Evolutionary conservation across 2,888 invertebrate species (phyloP).

Genomic region (Candidula unifasciata): DNA sequence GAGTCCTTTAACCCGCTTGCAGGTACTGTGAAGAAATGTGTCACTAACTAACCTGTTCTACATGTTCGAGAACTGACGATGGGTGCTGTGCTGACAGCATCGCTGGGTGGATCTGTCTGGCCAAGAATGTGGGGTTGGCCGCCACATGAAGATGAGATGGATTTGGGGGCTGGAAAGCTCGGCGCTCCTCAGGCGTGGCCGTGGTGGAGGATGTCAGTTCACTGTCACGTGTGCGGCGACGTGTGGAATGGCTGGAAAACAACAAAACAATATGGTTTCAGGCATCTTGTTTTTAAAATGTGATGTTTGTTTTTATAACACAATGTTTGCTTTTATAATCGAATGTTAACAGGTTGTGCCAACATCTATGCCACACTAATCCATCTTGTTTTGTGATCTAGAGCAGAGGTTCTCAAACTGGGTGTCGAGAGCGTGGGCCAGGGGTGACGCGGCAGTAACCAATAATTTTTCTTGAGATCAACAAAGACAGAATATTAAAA

Average conservation of each 20-base stretch:
- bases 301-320: too few species aligned
- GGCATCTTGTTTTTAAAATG: too few species aligned
- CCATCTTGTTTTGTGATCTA: too few species aligned
- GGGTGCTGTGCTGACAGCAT: conserved; percentile 54
- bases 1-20: too few species aligned
- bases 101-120: conserved; percentile 77
- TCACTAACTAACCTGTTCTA: conserved; percentile 25
- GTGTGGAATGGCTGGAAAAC: conserved; percentile 72
- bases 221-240: conserved; percentile 66
- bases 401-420: too few species aligned
- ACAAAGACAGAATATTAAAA: too few species aligned
- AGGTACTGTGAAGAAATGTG: neutral
- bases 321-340: too few species aligned
- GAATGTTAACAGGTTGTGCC: too few species aligned
- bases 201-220: conserved; percentile 45
- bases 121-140: conserved; percentile 77
- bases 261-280: neutral
- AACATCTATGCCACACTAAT: too few species aligned
- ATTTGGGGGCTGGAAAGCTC: conserved; percentile 74
- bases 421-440: too few species aligned
- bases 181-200: conserved; percentile 60
- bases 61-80: conserved; percentile 47
- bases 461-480: too few species aligned
- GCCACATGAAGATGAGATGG: conserved; percentile 67
- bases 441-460: too few species aligned